Conservation (phyloP, 2,797 vertebrate species). For the Pseudocheirus occidentalis region DNA sequence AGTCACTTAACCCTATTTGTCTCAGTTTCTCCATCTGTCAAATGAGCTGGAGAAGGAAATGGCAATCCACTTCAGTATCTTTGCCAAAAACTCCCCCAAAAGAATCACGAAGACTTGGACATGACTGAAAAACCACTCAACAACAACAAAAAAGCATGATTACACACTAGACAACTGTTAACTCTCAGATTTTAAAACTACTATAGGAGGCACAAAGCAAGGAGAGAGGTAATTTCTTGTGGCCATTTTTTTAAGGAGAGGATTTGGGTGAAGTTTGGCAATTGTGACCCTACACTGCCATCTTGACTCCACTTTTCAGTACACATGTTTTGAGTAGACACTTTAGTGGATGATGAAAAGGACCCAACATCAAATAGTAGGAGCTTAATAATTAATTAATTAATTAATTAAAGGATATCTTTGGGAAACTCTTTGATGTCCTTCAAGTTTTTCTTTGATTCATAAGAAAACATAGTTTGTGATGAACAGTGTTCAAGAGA, state of each 20-base stretch:
- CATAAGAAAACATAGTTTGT: neutral
- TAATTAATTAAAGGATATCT: no score
- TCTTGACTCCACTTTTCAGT: neutral
- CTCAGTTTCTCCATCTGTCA: no score
- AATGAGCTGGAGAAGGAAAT: no score
- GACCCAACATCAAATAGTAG: neutral
- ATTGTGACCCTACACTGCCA: neutral
- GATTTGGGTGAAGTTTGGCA: neutral
- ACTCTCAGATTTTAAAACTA: neutral
- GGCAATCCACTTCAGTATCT: no score
- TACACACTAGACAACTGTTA: neutral
- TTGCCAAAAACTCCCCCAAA: no score
- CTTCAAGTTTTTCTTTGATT: neutral
- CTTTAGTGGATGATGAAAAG: neutral
- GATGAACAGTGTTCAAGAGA: neutral
- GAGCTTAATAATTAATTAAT: no score
- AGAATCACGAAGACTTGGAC: no score
- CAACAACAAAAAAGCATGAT: neutral
- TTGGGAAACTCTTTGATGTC: no score
- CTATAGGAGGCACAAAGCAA: neutral
- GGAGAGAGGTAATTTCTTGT: neutral
- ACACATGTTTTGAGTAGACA: neutral
- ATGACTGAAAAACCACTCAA: neutral
- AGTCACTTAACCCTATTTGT: no score
- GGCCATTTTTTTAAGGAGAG: neutral